These are phyloP conservation scores for Altica lythri DNA, from an alignment of 2,888 invertebrate genomes.

Conservation along the genomic window DNA sequence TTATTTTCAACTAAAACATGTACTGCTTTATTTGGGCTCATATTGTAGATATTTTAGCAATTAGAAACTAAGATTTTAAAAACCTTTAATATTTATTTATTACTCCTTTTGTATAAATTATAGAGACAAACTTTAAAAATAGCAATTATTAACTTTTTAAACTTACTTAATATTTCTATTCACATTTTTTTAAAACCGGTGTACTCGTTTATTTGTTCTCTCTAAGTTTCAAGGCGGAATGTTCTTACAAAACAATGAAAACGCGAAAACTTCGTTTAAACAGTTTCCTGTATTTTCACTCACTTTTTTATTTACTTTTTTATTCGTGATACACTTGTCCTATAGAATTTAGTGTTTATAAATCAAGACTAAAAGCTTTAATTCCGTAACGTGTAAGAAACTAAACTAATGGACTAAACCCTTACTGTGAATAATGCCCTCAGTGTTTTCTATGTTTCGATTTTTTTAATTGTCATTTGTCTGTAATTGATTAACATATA, in stretches of 20 bases:
- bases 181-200: too few relatives aligned
- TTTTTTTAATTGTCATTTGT: slow-evolving; percentile 18
- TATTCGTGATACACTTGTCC: slow-evolving; percentile 26
- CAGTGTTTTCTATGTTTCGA: slow-evolving; percentile 22
- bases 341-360: slow-evolving; percentile 32
- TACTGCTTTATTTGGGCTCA: too few relatives aligned
- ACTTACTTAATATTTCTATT: too few relatives aligned
- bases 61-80: too few relatives aligned
- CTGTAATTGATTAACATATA: too few relatives aligned
- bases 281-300: not conserved
- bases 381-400: slow-evolving; percentile 29
- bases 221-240: not conserved
- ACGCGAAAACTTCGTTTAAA: slow-evolving; percentile 12
- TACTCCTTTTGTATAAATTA: too few relatives aligned
- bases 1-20: too few relatives aligned
- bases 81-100: too few relatives aligned
- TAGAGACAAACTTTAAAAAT: too few relatives aligned
- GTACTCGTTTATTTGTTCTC: not conserved
- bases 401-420: slow-evolving; percentile 34
- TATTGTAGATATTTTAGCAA: too few relatives aligned
- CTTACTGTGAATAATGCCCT: slow-evolving; percentile 29
- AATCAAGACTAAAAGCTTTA: slow-evolving; percentile 35
- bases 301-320: slow-evolving; percentile 14
- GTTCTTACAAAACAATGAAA: not conserved
- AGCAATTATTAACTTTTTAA: too few relatives aligned